These are phyloP conservation scores for Silurus asotus DNA, from an alignment of 2,113 vertebrate species.

Conservation along the genomic window DNA sequence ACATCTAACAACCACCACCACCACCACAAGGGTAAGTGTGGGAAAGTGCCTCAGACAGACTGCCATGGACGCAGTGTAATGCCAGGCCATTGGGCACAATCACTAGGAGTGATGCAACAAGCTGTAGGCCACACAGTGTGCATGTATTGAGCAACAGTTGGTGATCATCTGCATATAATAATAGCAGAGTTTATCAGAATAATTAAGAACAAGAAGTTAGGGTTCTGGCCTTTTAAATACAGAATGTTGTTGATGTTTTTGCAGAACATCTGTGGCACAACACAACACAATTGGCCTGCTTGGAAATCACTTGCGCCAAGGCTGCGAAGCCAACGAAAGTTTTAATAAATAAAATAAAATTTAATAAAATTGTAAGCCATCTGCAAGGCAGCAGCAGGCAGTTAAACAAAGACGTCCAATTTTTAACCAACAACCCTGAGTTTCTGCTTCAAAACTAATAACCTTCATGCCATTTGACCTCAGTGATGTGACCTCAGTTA, in stretches of 20 bases:
- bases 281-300: not conserved
- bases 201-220: not conserved
- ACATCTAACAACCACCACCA: not conserved
- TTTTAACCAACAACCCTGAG: not conserved
- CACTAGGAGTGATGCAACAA: not conserved
- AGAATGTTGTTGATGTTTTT: not conserved
- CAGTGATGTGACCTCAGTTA: not conserved
- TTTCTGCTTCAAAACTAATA: not conserved
- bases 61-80: not conserved
- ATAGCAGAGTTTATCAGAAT: not conserved
- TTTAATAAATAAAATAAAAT: not conserved
- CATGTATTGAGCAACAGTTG: not conserved
- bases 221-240: not conserved
- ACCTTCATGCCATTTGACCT: constrained; percentile 20
- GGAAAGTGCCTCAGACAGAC: too few species aligned
- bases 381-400: not conserved
- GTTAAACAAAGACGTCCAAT: not conserved
- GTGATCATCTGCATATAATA: not conserved
- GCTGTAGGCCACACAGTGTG: not conserved
- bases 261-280: constrained; percentile 14
- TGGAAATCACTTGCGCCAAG: not conserved
- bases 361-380: not conserved
- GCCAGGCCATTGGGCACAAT: not conserved
- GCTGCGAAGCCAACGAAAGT: not conserved
- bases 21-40: too few species aligned